A percentile compares a stretch with the other conserved stretches of the same genome.
These are phyloP conservation scores for Drosophila suboccidentalis DNA, from an alignment of 2,888 invertebrate species.

Conservation along the genomic window DNA sequence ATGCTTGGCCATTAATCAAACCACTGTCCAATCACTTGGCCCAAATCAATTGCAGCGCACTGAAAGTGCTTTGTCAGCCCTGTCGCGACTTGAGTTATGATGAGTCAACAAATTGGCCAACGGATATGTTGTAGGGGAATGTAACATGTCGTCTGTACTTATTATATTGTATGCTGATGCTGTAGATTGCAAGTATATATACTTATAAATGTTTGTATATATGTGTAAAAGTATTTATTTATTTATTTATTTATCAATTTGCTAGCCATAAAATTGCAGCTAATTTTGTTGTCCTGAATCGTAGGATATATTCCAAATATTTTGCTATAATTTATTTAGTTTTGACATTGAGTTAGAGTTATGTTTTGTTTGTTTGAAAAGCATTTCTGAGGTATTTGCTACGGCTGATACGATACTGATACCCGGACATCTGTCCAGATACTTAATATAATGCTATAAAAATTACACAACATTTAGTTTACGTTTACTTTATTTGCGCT, in stretches of 20 bases:
- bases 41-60: constrained; percentile 66
- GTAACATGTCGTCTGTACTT: constrained; percentile 44
- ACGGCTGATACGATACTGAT: constrained; percentile 35
- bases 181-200: constrained; percentile 17
- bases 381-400: constrained; percentile 64
- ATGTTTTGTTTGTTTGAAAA: constrained; percentile 53
- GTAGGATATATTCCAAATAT: constrained; percentile 38
- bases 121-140: constrained; percentile 66
- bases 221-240: constrained; percentile 18
- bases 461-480: constrained; percentile 78
- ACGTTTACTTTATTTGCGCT: constrained; percentile 56
- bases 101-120: constrained; percentile 71
- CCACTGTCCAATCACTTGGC: constrained; percentile 36
- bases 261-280: constrained; percentile 60
- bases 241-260: constrained; percentile 41
- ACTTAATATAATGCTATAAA: constrained; percentile 69
- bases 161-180: constrained; percentile 11
- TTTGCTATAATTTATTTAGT: constrained; percentile 62
- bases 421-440: constrained; percentile 26
- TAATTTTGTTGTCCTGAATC: constrained; percentile 36
- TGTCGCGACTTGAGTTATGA: constrained; percentile 66
- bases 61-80: constrained; percentile 68
- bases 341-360: constrained; percentile 35
- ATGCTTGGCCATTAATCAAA: constrained; percentile 64
- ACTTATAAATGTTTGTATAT: constrained; percentile 16